Evolutionary conservation across 1,140 invertebrate species (phyloP), one percentile per base, ranked within the genome.

Genomic region (Sipha flava): DNA sequence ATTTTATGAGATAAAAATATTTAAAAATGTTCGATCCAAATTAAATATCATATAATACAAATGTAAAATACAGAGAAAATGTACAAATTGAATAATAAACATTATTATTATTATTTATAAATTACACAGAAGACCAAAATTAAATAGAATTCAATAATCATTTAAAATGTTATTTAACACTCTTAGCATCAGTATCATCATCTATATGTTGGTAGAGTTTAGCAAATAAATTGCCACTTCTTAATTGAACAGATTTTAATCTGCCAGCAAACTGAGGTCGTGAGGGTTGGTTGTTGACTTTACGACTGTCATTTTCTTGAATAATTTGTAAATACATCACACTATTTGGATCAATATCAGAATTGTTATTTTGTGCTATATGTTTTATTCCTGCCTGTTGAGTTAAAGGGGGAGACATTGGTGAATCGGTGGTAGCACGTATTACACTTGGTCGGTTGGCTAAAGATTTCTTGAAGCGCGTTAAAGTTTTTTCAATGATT

Each of bases 341-440:
- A 43, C 34, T 77, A 18, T 77, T 77, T 57, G 73, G 52, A 40
- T 77, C 21, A 0, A 0, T 14, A 14, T 18, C 34, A 29, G 21
- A 29, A 40, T 16, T 1, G 18, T 40, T 18, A 14, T 52, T 75
- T 16, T 23, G 49, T 1, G 16, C 21, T 43, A 77, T 18, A 59
- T 43, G 31, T 77, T 77, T 77, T 12, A 43, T n/a, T 59, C 73
- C 52, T 1, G 49, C 59, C 14, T 77, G 73, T 31, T 77, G 73
- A 57, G 73, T 29, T 77, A 77, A 77, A 29, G 91, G 1, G 0
- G 93, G 91, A 1, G 91, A 93, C 86, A 94, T 91, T 0, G 93
- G 93, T 0, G 93, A 93, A 84, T 95, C 93, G 0, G 93, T 92
- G 1, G 92, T 92, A 1, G 92, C 91, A 68, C 92, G 86, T 73